Base-by-base conservation (phyloP, 2,113 vertebrate species). In the Centropus bengalensis region DNA sequence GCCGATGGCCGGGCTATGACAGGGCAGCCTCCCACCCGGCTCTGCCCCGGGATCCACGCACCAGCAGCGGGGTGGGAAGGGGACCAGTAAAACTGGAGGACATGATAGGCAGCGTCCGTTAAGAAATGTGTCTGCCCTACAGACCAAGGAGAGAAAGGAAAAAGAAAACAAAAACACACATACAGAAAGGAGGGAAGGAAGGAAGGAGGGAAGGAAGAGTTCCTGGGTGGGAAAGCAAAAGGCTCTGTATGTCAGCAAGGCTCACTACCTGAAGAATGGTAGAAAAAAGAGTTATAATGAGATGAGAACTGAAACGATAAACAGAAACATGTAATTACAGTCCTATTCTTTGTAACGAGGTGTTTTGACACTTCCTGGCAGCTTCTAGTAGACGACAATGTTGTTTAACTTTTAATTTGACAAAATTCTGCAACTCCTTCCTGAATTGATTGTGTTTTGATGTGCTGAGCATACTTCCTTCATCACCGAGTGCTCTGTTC, bases 361-460 rank as follows among this genome's bases (percentile, higher is more conserved):
- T 95, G 96, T 97, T 96, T 96, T 97, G 96, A 97, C 96, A 98
- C 93, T 98, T 98, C 77, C 97, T 97, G 98, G 96, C 97, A 91
- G 95, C 90, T 96, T 71, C 77, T 88, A 89, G 93, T 88, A 93
- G 93, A 96, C 97, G 95, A 97, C 96, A 97, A 88, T 95, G 94
- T 68, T 98, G 95, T 96, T 97, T 97, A 97, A 97, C 92, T 96
- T 97, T 91, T 94, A 97, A 97, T 96, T 97, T 95, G 95, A 97
- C 91, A 93, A 97, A 97, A 97, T 93, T 93, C 91, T 77, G 84
- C 94, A 96, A 86, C 86, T 95, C 69, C 79, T 91, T 94, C 86
- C 86, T 83, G 77, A 86, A 94, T 52, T 71, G 91, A 97, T 95
- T 95, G 88, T 91, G 88, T 96, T 96, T 94, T 83, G 94, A 95